Percentiles rank a stretch among this genome's conserved stretches.
These are phyloP conservation scores for chimpanzee (Pan troglodytes) DNA, from an alignment of 2,113 vertebrate genomes.

Conservation along the genomic window DNA sequence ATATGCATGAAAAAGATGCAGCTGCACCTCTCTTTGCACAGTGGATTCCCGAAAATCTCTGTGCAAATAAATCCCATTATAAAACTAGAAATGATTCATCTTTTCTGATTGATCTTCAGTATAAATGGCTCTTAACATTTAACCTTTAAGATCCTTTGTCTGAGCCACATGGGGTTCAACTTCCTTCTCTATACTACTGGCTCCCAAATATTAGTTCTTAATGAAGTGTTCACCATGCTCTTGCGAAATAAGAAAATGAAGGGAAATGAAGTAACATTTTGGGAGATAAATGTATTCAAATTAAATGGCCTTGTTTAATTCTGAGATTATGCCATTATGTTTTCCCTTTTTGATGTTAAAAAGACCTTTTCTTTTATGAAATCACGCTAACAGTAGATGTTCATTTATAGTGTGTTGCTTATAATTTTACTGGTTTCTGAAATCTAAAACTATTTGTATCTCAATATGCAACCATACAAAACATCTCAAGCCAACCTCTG, in stretches of 20 bases:
- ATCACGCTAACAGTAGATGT: neutral
- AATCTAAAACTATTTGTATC: neutral
- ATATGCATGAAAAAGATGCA: neutral
- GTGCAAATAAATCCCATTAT: slow-evolving; percentile 59
- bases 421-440: neutral
- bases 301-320: slow-evolving; percentile 5
- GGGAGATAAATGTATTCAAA: neutral
- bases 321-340: neutral
- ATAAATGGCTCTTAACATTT: slow-evolving; percentile 25
- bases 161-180: neutral
- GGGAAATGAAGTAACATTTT: neutral
- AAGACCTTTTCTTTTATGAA: neutral
- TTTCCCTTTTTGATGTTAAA: neutral
- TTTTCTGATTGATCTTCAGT: slow-evolving; percentile 57
- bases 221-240: neutral
- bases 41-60: slow-evolving; percentile 47
- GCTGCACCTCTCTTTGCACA: slow-evolving; percentile 15
- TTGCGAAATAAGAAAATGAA: slow-evolving; percentile 23
- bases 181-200: neutral
- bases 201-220: slow-evolving; percentile 36
- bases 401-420: neutral
- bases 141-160: slow-evolving; percentile 48
- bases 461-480: neutral
- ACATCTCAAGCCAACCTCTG: neutral
- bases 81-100: slow-evolving; percentile 46